Conservation (phyloP, 2,113 vertebrate genomes). For the Zapornia atra region DNA sequence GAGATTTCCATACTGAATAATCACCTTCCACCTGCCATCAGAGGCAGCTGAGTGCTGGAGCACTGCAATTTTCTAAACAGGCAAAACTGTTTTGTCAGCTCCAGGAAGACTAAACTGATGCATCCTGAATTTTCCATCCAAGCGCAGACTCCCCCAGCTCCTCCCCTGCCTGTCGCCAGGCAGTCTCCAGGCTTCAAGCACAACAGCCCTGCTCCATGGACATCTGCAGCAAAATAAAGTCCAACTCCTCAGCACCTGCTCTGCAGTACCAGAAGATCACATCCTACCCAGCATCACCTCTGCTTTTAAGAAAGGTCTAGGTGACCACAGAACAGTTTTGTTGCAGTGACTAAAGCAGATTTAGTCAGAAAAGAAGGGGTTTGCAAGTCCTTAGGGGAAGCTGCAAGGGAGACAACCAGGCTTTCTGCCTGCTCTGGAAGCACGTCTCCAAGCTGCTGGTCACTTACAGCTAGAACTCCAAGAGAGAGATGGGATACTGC, state of each 20-base stretch:
- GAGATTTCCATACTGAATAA: neutral
- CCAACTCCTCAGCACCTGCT: neutral
- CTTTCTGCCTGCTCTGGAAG: neutral
- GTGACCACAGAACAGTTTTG: neutral
- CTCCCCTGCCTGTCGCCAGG: neutral
- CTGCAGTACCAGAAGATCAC: rapidly evolving
- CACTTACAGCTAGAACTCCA: neutral
- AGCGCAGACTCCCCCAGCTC: neutral
- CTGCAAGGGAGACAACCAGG: neutral
- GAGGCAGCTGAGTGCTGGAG: neutral
- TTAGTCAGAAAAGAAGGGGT: neutral
- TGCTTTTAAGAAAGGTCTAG: neutral
- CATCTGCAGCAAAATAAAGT: neutral
- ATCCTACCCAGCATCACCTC: neutral
- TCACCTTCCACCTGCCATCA: neutral
- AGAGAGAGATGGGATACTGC: too few species aligned
- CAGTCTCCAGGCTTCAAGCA: neutral
- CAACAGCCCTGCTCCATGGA: neutral
- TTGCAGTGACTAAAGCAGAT: neutral
- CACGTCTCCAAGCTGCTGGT: neutral
- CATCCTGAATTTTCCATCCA: neutral
- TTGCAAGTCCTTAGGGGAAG: neutral
- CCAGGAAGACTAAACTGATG: neutral
- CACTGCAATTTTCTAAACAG: neutral
- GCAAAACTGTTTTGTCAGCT: constrained; percentile 23